phyloP scores from a whole-genome alignment of 2,888 invertebrate species.

The Melinaea marsaeus region DNA sequence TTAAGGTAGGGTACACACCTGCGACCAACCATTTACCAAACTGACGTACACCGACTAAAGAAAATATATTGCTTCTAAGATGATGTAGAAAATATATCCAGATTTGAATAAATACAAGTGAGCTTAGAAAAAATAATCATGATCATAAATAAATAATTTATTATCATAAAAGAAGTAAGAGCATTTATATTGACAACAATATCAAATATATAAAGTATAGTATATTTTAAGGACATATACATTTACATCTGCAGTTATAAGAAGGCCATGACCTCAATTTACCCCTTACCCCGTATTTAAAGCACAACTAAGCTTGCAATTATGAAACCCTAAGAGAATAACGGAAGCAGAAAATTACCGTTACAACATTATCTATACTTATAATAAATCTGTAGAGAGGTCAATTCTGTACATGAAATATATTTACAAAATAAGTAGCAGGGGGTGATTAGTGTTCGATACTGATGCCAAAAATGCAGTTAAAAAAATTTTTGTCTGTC shows the following conservation, averaged over 20 bases:
- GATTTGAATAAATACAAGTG: neutral
- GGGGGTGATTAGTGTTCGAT: no score
- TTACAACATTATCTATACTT: neutral
- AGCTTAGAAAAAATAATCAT: no score
- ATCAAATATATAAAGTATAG: neutral
- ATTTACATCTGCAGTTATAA: constrained; percentile 4
- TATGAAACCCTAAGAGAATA: neutral
- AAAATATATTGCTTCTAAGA: constrained; percentile 6
- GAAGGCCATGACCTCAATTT: constrained; percentile 3
- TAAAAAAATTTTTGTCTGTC: no score
- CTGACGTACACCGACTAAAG: constrained; percentile 5
- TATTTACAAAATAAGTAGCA: no score
- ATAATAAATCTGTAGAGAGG: no score
- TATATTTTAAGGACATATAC: neutral
- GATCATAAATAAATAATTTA: no score
- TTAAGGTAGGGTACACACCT: constrained; percentile 26
- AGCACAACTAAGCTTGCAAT: constrained; percentile 6
- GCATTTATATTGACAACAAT: no score
- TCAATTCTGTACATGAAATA: no score
- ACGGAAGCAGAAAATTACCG: neutral
- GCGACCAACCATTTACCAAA: constrained; percentile 25
- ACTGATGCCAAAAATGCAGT: no score
- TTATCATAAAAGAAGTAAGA: no score
- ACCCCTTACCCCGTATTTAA: constrained; percentile 5
- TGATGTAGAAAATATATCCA: neutral